Conservation (phyloP, 2,888 invertebrate genomes). For the Leptopilina drosophilae region DNA sequence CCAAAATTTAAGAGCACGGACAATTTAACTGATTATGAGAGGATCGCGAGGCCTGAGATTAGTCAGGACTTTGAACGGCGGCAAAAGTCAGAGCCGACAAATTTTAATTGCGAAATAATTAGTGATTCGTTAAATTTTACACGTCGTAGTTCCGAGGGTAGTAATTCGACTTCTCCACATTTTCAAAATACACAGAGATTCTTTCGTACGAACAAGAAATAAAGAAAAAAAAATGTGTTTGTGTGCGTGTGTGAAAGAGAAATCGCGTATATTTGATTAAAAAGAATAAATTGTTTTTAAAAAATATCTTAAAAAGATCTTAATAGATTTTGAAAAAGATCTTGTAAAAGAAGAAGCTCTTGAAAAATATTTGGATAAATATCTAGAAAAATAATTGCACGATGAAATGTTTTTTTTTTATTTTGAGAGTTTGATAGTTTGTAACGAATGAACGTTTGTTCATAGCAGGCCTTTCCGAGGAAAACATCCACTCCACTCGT, state of each 20-base stretch:
- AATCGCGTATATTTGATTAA: background rate
- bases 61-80: background rate
- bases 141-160: conserved; percentile 61
- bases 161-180: conserved; percentile 12
- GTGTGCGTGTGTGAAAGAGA: no score
- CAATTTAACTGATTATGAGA: conserved; percentile 55
- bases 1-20: conserved; percentile 64
- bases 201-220: conserved; percentile 38
- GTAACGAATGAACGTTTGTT: conserved; percentile 63
- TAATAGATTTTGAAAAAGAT: no score
- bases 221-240: no score
- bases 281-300: background rate
- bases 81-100: background rate
- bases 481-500: conserved; percentile 82
- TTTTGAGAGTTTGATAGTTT: conserved; percentile 42
- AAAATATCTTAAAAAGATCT: no score
- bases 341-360: no score
- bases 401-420: background rate
- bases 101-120: conserved; percentile 45
- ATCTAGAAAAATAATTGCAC: background rate
- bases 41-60: background rate
- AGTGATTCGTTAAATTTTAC: conserved; percentile 58
- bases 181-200: conserved; percentile 33
- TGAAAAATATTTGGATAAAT: no score
- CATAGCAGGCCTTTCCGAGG: conserved; percentile 81